Percentiles rank a stretch among this genome's conserved stretches.
Evolutionary conservation across 2,113 vertebrate genomes (phyloP).

Genomic region (Lepisosteus osseus): DNA sequence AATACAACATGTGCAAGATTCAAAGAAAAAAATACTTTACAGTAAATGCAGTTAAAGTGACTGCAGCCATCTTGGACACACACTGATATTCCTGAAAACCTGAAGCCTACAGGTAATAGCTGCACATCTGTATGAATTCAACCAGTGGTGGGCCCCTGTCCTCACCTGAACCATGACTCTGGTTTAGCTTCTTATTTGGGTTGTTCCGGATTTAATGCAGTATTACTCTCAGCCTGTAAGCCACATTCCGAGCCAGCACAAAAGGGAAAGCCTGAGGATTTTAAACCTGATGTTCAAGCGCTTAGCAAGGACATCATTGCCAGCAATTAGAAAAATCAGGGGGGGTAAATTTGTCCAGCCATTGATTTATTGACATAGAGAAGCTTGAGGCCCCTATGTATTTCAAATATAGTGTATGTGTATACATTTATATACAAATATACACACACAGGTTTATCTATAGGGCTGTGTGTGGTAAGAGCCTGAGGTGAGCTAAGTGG

Average conservation of each 20-base stretch:
- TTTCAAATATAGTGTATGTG: too few species aligned
- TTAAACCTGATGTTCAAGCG: not conserved
- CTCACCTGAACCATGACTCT: not conserved
- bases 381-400: too few species aligned
- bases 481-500: too few species aligned
- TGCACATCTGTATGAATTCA: not conserved
- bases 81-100: too few species aligned
- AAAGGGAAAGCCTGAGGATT: not conserved
- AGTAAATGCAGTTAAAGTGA: too few species aligned
- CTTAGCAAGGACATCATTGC: not conserved
- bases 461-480: too few species aligned
- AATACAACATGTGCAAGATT: too few species aligned
- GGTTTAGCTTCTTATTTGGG: not conserved
- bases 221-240: conserved; percentile 9
- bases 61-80: too few species aligned
- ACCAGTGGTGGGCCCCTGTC: not conserved
- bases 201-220: not conserved
- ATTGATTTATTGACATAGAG: not conserved
- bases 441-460: too few species aligned
- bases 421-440: too few species aligned
- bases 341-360: not conserved
- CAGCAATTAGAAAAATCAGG: not conserved
- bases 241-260: not conserved
- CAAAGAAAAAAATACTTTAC: too few species aligned
- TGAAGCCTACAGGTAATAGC: not conserved